Conservation (phyloP, 92 coral and sea anemone species). For the Epizoanthus ramosus region DNA sequence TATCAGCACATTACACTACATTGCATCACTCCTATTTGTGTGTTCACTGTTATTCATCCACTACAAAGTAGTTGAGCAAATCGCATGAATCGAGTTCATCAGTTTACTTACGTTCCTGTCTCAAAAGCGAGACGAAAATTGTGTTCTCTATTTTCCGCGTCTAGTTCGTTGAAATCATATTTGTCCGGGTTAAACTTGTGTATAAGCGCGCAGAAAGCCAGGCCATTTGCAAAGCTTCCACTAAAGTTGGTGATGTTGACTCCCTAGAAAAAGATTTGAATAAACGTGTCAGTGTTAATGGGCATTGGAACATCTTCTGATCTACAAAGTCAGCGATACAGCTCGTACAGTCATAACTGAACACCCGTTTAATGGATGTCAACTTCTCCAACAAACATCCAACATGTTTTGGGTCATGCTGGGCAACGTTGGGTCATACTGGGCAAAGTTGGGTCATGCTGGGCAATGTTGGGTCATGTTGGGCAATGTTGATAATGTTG, state of each 20-base stretch:
- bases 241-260: conserved; percentile 97
- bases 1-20: neutral
- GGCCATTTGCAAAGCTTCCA: conserved; percentile 90
- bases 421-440: no score
- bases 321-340: no score
- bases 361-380: no score
- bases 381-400: no score
- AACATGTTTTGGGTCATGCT: no score
- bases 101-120: conserved; percentile 78
- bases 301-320: no score
- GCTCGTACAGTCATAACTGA: no score
- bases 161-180: conserved; percentile 85
- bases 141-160: conserved; percentile 80
- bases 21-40: no score
- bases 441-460: no score
- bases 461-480: no score
- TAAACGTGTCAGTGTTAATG: neutral
- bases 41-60: neutral
- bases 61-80: neutral
- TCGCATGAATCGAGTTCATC: neutral
- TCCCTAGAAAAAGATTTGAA: conserved; percentile 57
- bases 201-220: conserved; percentile 94
- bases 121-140: conserved; percentile 93
- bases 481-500: no score
- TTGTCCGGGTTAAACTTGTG: conserved; percentile 98